These are phyloP conservation scores for Hemitrygon akajei DNA, from an alignment of 2,797 vertebrate genomes.

Conservation along the genomic window DNA sequence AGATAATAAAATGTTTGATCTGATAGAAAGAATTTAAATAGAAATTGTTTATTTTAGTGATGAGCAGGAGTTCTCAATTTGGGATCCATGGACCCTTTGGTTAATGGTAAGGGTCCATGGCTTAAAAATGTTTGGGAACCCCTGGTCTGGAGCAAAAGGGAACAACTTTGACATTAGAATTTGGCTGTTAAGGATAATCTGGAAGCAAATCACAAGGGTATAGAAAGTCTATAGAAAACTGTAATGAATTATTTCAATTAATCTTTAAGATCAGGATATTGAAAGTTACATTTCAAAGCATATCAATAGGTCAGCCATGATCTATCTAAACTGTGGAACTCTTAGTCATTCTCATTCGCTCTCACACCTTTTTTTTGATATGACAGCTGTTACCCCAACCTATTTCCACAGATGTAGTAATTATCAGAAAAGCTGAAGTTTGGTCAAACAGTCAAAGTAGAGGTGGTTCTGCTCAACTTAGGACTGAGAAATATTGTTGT, in stretches of 20 bases:
- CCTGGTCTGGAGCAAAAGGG: neutral
- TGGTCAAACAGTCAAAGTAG: neutral
- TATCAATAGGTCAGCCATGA: neutral
- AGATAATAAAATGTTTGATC: neutral
- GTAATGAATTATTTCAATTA: no score
- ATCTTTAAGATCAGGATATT: neutral
- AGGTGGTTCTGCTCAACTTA: neutral
- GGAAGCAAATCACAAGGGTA: neutral
- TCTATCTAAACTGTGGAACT: neutral
- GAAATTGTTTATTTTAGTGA: neutral
- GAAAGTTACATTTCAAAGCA: neutral
- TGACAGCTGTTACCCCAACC: no score
- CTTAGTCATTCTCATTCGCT: no score
- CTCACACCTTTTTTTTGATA: neutral
- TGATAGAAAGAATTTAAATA: neutral
- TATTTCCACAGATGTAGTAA: neutral
- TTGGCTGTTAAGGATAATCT: neutral
- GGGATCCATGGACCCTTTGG: no score
- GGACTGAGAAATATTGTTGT: neutral
- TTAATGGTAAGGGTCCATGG: no score
- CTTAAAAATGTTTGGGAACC: no score
- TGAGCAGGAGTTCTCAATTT: no score
- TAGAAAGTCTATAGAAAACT: no score
- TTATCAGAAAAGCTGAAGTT: neutral
- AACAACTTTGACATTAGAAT: neutral